These are phyloP conservation scores for Hymenopus coronatus DNA, from an alignment of 2,888 invertebrate genomes.

Conservation along the genomic window DNA sequence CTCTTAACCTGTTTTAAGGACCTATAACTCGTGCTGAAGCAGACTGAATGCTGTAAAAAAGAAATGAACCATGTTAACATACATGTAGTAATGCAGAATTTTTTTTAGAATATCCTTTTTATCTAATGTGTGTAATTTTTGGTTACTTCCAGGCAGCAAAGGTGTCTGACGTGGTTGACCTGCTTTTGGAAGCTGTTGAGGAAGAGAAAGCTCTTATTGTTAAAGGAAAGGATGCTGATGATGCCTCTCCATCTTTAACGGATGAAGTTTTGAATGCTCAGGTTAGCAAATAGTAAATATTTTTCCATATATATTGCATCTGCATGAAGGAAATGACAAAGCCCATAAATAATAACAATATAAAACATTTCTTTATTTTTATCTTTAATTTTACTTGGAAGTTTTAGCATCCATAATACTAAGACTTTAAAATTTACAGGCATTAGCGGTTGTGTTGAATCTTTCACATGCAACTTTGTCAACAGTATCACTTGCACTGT, in stretches of 20 bases:
- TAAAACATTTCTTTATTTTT: too few species aligned
- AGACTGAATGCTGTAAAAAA: too few species aligned
- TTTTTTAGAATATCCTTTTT: too few species aligned
- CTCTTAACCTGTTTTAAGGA: too few species aligned
- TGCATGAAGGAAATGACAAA: too few species aligned
- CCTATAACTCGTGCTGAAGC: too few species aligned
- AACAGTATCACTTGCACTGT: background rate
- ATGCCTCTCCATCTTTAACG: constrained; percentile 22
- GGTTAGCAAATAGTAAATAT: background rate
- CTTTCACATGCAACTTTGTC: background rate
- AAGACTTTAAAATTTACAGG: background rate
- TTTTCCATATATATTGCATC: too few species aligned
- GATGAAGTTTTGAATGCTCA: constrained; percentile 30
- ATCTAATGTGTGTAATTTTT: background rate
- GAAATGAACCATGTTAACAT: too few species aligned
- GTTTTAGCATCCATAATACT: background rate
- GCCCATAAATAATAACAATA: too few species aligned
- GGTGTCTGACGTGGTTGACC: constrained; percentile 34
- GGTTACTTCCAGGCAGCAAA: background rate
- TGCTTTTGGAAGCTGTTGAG: constrained; percentile 32
- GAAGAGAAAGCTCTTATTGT: constrained; percentile 29
- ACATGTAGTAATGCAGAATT: too few species aligned
- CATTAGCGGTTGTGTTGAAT: background rate
- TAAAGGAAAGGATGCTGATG: constrained; percentile 30
- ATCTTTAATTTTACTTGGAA: background rate